Evolutionary conservation across 2,113 vertebrate genomes (phyloP).

Genomic region (Narcine bancroftii): DNA sequence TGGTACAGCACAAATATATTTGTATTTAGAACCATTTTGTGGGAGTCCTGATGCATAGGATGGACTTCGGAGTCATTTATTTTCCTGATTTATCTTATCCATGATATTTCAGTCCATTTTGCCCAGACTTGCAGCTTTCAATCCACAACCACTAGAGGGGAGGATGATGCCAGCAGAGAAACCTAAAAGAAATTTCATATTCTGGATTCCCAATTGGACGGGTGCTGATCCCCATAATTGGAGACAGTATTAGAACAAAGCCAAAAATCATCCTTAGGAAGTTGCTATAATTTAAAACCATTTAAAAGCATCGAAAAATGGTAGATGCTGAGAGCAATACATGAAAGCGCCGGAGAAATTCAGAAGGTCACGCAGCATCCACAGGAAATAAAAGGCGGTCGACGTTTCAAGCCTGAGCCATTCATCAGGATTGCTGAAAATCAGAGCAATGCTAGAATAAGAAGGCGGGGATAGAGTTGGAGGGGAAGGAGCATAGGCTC

Average conservation of each 20-base stretch:
- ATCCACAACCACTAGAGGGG: conserved; percentile 27
- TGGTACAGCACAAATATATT: background rate
- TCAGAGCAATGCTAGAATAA: no score
- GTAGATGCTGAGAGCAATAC: background rate
- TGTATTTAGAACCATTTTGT: no score
- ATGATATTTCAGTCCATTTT: background rate
- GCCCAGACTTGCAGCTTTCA: background rate
- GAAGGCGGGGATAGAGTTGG: no score
- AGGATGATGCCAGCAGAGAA: conserved; percentile 31
- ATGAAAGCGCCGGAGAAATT: no score
- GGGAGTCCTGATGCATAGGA: no score
- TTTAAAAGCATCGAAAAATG: background rate
- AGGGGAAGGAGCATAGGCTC: no score
- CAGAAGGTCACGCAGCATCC: no score
- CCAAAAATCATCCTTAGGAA: background rate
- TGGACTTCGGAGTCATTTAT: no score
- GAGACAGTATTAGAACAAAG: background rate
- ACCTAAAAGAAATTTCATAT: background rate
- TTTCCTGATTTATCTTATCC: no score
- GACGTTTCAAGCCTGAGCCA: no score
- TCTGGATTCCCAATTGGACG: background rate
- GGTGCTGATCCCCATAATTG: background rate
- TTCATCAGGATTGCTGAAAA: no score
- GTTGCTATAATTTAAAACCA: background rate
- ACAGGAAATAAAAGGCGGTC: no score